Percentiles rank a stretch among this genome's conserved stretches.
phyloP scores from a whole-genome alignment of 2,888 invertebrate genomes.

The Euspilapteryx auroguttella region DNA sequence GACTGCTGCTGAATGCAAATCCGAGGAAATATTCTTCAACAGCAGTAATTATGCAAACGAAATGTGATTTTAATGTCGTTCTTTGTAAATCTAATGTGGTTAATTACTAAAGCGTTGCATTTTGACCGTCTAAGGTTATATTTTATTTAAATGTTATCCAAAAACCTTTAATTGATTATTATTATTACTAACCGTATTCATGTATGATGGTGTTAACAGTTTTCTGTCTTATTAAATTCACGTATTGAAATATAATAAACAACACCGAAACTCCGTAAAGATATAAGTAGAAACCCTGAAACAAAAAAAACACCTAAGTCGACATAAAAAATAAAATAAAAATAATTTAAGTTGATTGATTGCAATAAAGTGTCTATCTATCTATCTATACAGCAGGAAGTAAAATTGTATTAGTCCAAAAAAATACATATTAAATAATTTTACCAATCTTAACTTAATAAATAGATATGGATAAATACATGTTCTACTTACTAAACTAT shows the following conservation, averaged over 20 bases:
- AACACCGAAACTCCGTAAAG: constrained; percentile 75
- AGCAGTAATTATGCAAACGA: constrained; percentile 50
- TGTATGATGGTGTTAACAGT: constrained; percentile 64
- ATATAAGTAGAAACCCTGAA: constrained; percentile 82
- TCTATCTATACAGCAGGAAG: too few species aligned
- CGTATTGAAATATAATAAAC: constrained; percentile 75
- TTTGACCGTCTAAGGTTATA: too few species aligned
- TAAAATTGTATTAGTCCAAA: too few species aligned
- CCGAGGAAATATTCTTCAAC: constrained; percentile 44
- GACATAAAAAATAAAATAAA: not conserved
- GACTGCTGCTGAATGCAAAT: constrained; percentile 33
- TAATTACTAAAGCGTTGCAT: constrained; percentile 36
- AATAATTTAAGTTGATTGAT: too few species aligned
- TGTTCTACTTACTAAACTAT: too few species aligned
- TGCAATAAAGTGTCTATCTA: too few species aligned
- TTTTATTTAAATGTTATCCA: too few species aligned
- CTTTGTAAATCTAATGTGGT: constrained; percentile 53
- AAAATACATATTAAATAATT: too few species aligned
- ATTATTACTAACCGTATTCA: constrained; percentile 27
- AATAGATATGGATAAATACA: too few species aligned
- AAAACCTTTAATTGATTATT: too few species aligned
- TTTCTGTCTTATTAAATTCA: constrained; percentile 65
- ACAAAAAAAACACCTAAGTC: constrained; percentile 9
- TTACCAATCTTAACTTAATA: too few species aligned
- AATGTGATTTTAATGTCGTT: constrained; percentile 59